Evolutionary conservation across 2,113 vertebrate genomes (phyloP).

Genomic region (Dasyurus viverrinus): DNA sequence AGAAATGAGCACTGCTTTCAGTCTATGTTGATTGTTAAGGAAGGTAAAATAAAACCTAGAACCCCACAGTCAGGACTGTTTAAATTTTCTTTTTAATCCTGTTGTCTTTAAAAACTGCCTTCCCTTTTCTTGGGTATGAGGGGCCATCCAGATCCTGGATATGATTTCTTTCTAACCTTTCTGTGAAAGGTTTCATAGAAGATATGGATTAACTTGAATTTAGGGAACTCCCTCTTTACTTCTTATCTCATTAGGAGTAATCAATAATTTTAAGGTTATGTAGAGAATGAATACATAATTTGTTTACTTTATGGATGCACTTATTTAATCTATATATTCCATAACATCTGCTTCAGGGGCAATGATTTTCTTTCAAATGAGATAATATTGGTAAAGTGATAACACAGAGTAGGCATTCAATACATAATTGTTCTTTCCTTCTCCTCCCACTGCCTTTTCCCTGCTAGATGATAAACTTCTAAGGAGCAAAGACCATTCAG

Average conservation of each 20-base stretch:
- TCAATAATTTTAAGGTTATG: background rate
- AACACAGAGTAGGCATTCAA: background rate
- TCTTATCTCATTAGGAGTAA: background rate
- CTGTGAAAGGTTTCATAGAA: background rate
- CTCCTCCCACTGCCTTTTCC: background rate
- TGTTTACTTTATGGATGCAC: rapidly evolving
- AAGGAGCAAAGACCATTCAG: rapidly evolving
- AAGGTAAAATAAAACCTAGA: background rate
- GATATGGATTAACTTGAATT: background rate
- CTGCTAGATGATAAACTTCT: background rate
- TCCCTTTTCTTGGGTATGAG: background rate
- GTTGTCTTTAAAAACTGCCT: background rate
- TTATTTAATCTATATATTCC: background rate
- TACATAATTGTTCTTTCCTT: background rate
- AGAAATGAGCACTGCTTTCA: background rate
- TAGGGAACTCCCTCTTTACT: background rate
- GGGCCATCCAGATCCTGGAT: background rate
- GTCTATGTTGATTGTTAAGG: background rate
- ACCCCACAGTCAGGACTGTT: rapidly evolving
- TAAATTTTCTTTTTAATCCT: background rate
- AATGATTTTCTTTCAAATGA: background rate
- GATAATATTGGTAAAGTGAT: background rate
- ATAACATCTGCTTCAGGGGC: background rate
- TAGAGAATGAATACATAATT: background rate
- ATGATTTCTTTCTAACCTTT: background rate